Evolutionary conservation across 2,888 invertebrate genomes (phyloP), one percentile per base, ranked within the genome.

Genomic region (Thera britannica): DNA sequence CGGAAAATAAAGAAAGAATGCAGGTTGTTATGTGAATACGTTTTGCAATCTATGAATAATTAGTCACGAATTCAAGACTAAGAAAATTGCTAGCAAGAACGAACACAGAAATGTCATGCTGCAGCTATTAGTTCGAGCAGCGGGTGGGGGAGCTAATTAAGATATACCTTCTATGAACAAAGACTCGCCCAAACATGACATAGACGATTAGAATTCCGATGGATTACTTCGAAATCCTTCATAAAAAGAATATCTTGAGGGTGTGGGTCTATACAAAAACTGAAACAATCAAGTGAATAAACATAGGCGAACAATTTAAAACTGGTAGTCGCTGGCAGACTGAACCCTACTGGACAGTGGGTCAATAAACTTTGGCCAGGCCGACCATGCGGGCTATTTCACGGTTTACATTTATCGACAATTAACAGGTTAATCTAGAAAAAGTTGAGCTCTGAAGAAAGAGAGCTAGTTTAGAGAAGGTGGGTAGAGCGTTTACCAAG

Each of bases 331-430:
- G 52, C 23, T 54, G 44, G 12, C 59, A 2, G 46, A 46, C 34
- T 6, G 58, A 54, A 70, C 73, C 74, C 74, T 74, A 73, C 76
- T 73, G 75, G 64, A 65, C 69, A 76, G 70, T 76, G 73, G 82
- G 83, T 82, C 83, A 79, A 81, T 78, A 81, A 80, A 79, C 81
- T 75, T 65, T 12, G 36, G 58, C 71, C 62, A 67, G 60, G 58
- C 63, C 66, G 68, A 70, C 73, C 74, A 76, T 76, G 78, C 79
- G 76, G 72, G 71, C 76, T 73, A 73, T 67, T 55, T 73, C 64
- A 72, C 62, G 65, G 60, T 63, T 68, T 70, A 74, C 72, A 72
- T 73, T 65, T 71, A 66, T 64, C 55, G 51, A 44, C 51, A 66
- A 51, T 48, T 4, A 48, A 48, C 4, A 2, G 34, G 36, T 59